Conservation (phyloP, 2,888 invertebrate species). For the Kryphioiulus occultus region DNA sequence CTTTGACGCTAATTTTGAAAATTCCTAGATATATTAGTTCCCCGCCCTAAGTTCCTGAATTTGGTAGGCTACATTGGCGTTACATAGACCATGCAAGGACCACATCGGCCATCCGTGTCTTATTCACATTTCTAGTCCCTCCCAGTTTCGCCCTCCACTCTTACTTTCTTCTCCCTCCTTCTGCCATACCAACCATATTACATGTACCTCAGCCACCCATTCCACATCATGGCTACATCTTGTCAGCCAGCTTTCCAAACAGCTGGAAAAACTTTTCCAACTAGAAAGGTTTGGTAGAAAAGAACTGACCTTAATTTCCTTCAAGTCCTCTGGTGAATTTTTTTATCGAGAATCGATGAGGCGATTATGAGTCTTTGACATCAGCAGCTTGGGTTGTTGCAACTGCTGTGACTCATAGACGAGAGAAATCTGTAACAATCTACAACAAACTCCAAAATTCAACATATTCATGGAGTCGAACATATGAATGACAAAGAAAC, state of each 20-base stretch:
- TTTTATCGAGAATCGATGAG: neutral
- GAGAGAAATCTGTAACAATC: neutral
- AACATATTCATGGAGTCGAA: neutral
- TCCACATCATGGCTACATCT: neutral
- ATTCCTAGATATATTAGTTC: neutral
- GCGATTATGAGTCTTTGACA: too few relatives aligned
- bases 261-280: neutral
- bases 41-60: slow-evolving; percentile 11
- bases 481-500: too few relatives aligned
- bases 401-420: too few relatives aligned
- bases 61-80: neutral
- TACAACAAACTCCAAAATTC: neutral
- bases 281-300: neutral
- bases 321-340: neutral
- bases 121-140: neutral
- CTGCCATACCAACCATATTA: neutral
- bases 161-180: slow-evolving; percentile 12
- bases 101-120: slow-evolving; percentile 15
- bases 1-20: neutral
- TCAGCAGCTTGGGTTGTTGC: too few relatives aligned
- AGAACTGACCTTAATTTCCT: neutral
- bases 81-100: slow-evolving; percentile 7
- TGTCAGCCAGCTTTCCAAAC: neutral
- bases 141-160: neutral
- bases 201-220: neutral